A percentile compares a stretch with the other conserved stretches of the same genome.
Conservation (phyloP, 2,888 invertebrate species). For the Temnothorax ravouxi region DNA sequence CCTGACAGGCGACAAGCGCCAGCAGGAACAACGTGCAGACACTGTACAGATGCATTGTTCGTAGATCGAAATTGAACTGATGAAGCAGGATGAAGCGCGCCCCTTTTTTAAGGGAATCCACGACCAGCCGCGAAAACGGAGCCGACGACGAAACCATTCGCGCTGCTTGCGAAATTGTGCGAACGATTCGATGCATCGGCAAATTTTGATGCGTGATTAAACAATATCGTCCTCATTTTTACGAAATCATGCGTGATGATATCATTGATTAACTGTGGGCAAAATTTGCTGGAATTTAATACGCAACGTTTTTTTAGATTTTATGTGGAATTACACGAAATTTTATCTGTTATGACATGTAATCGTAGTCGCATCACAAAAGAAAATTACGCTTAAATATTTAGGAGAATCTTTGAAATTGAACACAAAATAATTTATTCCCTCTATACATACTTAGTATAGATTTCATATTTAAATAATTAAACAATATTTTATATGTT, state of each 20-base stretch:
- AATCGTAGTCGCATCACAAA: not conserved
- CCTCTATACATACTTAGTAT: not conserved
- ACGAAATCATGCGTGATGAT: not conserved
- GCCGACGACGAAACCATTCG: slow-evolving; percentile 25
- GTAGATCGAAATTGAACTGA: slow-evolving; percentile 60
- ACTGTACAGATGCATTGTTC: slow-evolving; percentile 59
- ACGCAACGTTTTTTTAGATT: not conserved
- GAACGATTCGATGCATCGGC: slow-evolving; percentile 33
- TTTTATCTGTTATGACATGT: not conserved
- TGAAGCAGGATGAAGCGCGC: not conserved
- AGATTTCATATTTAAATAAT: not conserved
- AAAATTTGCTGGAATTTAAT: not conserved
- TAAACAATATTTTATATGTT: not conserved
- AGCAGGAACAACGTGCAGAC: slow-evolving; percentile 47
- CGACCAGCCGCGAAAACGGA: not conserved
- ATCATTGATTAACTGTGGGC: not conserved
- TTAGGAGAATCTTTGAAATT: no score
- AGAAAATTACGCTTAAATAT: not conserved
- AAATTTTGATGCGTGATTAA: slow-evolving; percentile 37
- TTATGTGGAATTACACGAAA: not conserved
- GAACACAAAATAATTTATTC: no score
- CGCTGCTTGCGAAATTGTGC: slow-evolving; percentile 40
- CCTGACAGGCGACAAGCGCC: slow-evolving; percentile 59
- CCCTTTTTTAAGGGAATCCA: slow-evolving; percentile 63
- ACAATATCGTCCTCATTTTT: slow-evolving; percentile 7